Percentiles rank a stretch among this genome's conserved stretches.
Conservation (phyloP, 2,113 vertebrate genomes). For the Amphilophus citrinellus region DNA sequence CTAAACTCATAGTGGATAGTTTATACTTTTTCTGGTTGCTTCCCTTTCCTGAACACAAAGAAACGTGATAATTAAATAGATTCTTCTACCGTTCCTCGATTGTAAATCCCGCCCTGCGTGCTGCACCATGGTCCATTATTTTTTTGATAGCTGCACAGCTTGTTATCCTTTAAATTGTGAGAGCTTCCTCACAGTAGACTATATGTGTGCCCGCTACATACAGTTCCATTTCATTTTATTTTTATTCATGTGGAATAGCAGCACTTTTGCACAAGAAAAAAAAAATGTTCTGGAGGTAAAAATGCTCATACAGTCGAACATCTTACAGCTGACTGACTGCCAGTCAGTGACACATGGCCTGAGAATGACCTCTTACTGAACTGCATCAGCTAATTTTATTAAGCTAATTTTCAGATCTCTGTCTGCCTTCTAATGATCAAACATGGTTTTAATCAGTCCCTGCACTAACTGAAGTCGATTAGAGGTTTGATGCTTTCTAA, state of each 20-base stretch:
- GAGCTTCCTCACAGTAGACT: not conserved
- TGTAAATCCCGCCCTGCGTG: not conserved
- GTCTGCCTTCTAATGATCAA: conserved; percentile 46
- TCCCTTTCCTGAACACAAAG: conserved; percentile 18
- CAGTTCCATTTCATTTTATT: not conserved
- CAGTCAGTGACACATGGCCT: not conserved
- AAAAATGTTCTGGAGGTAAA: conserved; percentile 4
- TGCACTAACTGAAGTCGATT: conserved; percentile 58
- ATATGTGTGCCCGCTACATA: not conserved
- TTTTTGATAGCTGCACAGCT: conserved; percentile 40
- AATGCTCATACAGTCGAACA: conserved; percentile 1
- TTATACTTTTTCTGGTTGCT: not conserved
- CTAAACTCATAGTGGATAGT: not conserved
- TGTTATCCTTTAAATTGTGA: conserved; percentile 25
- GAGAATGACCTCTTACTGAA: conserved; percentile 32
- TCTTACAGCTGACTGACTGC: conserved; percentile 14
- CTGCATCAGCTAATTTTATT: not conserved
- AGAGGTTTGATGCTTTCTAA: conserved; percentile 57
- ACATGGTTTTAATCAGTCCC: conserved; percentile 42
- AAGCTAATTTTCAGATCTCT: conserved; percentile 10
- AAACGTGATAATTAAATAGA: not conserved
- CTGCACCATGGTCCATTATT: conserved; percentile 1
- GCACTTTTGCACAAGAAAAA: not conserved
- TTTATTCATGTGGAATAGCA: not conserved
- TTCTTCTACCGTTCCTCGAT: conserved; percentile 9